Conservation (phyloP, 2,113 vertebrate species). For the Vulpes vulpes region DNA sequence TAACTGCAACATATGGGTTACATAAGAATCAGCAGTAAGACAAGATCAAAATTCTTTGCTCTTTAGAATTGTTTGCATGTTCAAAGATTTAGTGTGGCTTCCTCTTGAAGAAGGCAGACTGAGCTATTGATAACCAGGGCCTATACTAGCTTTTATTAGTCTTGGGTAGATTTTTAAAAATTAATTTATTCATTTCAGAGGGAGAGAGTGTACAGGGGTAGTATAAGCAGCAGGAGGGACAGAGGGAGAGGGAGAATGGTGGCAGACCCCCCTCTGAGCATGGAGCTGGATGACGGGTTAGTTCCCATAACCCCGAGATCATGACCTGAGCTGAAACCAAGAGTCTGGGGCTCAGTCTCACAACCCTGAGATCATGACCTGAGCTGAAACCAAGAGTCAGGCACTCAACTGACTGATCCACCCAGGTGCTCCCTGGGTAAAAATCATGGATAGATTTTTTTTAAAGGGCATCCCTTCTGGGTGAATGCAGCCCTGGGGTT, state of each 20-base stretch:
- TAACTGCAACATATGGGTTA: not conserved
- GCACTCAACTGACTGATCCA: not conserved
- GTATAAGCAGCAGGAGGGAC: not conserved
- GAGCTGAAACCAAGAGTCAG: not conserved
- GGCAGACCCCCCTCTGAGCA: not conserved
- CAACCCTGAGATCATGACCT: not conserved
- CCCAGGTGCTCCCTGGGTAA: not conserved
- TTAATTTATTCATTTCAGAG: not conserved
- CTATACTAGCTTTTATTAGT: not conserved
- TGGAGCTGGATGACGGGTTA: too few relatives aligned
- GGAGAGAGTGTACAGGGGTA: not conserved
- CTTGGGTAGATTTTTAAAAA: not conserved
- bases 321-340: not conserved
- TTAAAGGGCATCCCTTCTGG: not conserved
- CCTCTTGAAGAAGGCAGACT: not conserved
- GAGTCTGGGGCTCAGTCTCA: not conserved
- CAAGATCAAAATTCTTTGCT: not conserved
- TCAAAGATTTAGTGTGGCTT: not conserved
- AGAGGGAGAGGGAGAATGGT: not conserved
- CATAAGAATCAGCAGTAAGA: not conserved
- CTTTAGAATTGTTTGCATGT: not conserved
- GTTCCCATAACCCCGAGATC: too few relatives aligned
- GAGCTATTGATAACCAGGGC: not conserved
- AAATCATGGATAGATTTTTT: not conserved
- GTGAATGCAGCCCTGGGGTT: not conserved